These are phyloP conservation scores for Felis catus DNA, from an alignment of 2,113 vertebrate species.

Conservation along the genomic window F.catus_Fca126_mat1.0 CM031424.1:10572001-10572500, in stretches of 20 bases:
- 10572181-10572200: neutral
- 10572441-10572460: neutral
- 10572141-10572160: neutral
- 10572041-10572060: neutral
- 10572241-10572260: neutral
- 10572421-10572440: accelerated
- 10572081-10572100: neutral
- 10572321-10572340: accelerated
- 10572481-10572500: neutral
- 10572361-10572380: neutral
- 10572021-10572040: neutral
- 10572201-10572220: neutral
- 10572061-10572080: neutral
- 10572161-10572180: neutral
- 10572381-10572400: accelerated
- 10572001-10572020: neutral
- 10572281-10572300: neutral
- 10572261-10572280: neutral
- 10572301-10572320: neutral
- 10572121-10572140: neutral
- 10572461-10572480: neutral
- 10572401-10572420: too few species aligned
- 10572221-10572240: neutral
- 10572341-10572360: accelerated
- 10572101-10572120: neutral